Evolutionary conservation across 2,113 vertebrate species (phyloP), one percentile per base, ranked within the genome.

Genomic region (Leucoraja erinaceus): DNA sequence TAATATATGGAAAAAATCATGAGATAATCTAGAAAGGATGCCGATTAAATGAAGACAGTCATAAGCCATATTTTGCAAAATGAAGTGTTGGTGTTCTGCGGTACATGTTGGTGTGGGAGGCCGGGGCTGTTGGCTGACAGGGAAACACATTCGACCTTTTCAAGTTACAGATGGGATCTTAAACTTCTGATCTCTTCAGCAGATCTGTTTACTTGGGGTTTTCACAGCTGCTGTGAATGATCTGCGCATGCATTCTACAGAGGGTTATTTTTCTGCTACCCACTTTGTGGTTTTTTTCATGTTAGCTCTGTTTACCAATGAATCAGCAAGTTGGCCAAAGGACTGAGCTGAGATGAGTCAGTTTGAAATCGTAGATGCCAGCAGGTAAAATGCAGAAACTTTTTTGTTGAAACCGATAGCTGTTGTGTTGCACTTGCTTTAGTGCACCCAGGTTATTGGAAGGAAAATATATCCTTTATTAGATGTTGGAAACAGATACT

Each of bases 191-290:
- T 72, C 38, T 54, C 38, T 28, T 47, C 38, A 54, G 18, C 4
- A 91, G 90, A 72, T 91, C 90, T 91, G 68, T 22, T 91, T 72
- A 91, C 90, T 91, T 70, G 16, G 68, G 68, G 90, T 91, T 91
- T 91, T 22, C 68, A 91, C 68, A 72, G 90, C 90, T 91, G 90
- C 68, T 25, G 20, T 31, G 59, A 88, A n/a, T 88, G 79, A 56
- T 83, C 79, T 56, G 90, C 68, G 68, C 90, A 91, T 91, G 90
- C 90, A 72, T 91, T 47, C 68, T 54, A 47, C 31, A 91, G 90
- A 54, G 18, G 70, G 90, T 70, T 38, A 72, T 91, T 91, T 91
- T 47, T 72, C 68, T 72, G 68, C 66, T 28, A 54, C 90, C 33
- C 66, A 91, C 66, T 54, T 54, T 90, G 86, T 68, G 86, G 86